Evolutionary conservation across 2,797 vertebrate genomes (phyloP).

Genomic region (Parauchenoglanis ngamensis): DNA sequence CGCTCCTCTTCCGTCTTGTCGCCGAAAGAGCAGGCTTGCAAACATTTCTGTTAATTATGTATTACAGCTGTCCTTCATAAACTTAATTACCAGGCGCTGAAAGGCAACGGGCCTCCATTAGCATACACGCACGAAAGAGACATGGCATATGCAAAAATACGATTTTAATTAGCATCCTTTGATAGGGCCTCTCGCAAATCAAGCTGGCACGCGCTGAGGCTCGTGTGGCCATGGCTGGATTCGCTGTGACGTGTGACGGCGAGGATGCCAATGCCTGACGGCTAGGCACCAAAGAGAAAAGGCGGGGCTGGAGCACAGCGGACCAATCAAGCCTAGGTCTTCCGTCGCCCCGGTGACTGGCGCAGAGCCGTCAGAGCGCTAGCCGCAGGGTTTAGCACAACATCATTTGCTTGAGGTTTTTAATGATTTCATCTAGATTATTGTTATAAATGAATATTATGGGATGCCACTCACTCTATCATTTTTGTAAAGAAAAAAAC

Average conservation of each 20-base stretch:
- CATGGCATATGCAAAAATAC: slow-evolving; percentile 88
- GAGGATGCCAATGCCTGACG: slow-evolving; percentile 54
- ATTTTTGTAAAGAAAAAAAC: slow-evolving; percentile 38
- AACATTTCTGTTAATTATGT: slow-evolving; percentile 93
- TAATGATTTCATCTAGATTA: slow-evolving; percentile 66
- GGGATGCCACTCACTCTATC: slow-evolving; percentile 59
- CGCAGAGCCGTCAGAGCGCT: slow-evolving; percentile 50
- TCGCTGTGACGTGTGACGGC: slow-evolving; percentile 68
- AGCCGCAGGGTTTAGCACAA: slow-evolving; percentile 57
- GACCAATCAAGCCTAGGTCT: slow-evolving; percentile 11
- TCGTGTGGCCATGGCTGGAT: slow-evolving; percentile 74
- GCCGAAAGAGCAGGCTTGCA: slow-evolving; percentile 71
- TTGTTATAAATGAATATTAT: slow-evolving; percentile 65
- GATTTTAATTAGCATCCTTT: slow-evolving; percentile 90
- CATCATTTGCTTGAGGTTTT: slow-evolving; percentile 51
- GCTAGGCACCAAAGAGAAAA: slow-evolving; percentile 32
- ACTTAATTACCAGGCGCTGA: slow-evolving; percentile 93
- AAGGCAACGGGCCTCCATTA: slow-evolving; percentile 86
- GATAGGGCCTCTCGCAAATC: slow-evolving; percentile 87
- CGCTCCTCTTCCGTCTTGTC: slow-evolving; percentile 51
- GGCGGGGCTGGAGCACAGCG: slow-evolving; percentile 27
- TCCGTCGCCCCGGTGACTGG: slow-evolving; percentile 27
- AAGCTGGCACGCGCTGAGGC: slow-evolving; percentile 85
- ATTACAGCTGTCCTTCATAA: slow-evolving; percentile 96
- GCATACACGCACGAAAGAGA: slow-evolving; percentile 86